Evolutionary conservation across 2,888 invertebrate genomes (phyloP), one percentile per base, ranked within the genome.

Genomic region (Eupithecia dodoneata): DNA sequence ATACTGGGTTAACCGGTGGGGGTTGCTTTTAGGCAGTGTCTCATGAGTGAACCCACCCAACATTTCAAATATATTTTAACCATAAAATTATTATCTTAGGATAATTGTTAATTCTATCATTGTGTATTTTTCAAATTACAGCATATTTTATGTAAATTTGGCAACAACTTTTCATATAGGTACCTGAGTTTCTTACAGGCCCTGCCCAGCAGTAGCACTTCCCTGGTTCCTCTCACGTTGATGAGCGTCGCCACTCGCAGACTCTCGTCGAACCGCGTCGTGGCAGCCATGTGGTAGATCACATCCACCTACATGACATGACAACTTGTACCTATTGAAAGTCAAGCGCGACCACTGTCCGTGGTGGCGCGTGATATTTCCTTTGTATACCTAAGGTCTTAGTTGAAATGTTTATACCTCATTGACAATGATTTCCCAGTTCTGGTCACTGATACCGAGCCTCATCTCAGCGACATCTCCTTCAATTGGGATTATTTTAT

Each of bases 221-320:
- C 96, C 87, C 97, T 97, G 0, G 98, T 98, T 12, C 98, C 99
- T 65, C 98, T 95, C 0, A 98, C 97, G 89, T 99, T 99, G 90
- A 98, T 96, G 75, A 98, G 93, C 0, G 99, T 97, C 0, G 99
- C 98, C 75, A 96, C 96, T 85, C 97, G 97, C 41, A 99, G 93
- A 0, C 96, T 95, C 87, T 99, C 99, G 89, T 99, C 98, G 86
- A 99, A 99, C 85, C 97, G 96, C 77, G 92, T 90, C 0, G 93
- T 94, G 0, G 95, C 94, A 0, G 94, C 94, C 10, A 87, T 85
- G 81, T 95, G 93, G 80, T 90, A 89, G 69, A 94, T 88, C 7
- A 92, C 82, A 12, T 85, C 72, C 12, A 83, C 83, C 85, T 87
- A 47, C 2, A 30, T 45, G 30, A 49, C 9, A 49, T 4, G 13